Evolutionary conservation across 2,797 vertebrate species (phyloP), one percentile per base, ranked within the genome.

Genomic region (Phoxinus dragarum): DNA sequence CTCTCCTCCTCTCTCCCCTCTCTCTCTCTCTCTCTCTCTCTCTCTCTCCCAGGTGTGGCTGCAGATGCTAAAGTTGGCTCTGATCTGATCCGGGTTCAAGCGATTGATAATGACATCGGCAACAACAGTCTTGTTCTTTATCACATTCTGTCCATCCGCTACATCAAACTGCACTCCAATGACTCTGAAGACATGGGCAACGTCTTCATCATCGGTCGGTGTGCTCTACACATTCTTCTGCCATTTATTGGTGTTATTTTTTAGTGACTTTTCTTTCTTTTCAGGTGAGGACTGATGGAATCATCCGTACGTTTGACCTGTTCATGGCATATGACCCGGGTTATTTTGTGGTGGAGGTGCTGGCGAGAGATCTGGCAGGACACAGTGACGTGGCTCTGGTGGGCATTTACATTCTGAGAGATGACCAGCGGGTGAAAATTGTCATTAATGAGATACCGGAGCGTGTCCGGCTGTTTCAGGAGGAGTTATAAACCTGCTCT

Each of bases 101-200:
- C 98, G 0, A 85, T 98, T 80, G 98, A 99, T 0, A 95, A 95
- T 0, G 98, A 99, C 69, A 93, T 97, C 2, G 98, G 97, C 74
- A 99, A 99, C 93, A 99, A 99, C 93, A 99, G 98, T 87, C 85
- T 99, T n/a, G 96, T 99, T 66, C 95, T 97, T 49, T 99, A 99
- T 88, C 95, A 94, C 84, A 97, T 99, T 42, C 91, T 98, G 84
- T 96, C 96, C 34, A 99, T 99, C 89, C 97, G 94, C 87, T 99
- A 99, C 94, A 97, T 97, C 93, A 97, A 95, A 87, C 96, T 97
- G 31, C 96, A 97, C 75, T 97, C 95, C 93, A 99, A 99, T 0
- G 96, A 97, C 87, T 98, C 97, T 0, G 96, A 97, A 89, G 97
- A 97, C 9, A 94, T 97, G 86, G 96, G 96, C 87, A 97, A 95